Base-by-base conservation (phyloP, 2,888 invertebrate species). In the Drosophila demipolita region DNA sequence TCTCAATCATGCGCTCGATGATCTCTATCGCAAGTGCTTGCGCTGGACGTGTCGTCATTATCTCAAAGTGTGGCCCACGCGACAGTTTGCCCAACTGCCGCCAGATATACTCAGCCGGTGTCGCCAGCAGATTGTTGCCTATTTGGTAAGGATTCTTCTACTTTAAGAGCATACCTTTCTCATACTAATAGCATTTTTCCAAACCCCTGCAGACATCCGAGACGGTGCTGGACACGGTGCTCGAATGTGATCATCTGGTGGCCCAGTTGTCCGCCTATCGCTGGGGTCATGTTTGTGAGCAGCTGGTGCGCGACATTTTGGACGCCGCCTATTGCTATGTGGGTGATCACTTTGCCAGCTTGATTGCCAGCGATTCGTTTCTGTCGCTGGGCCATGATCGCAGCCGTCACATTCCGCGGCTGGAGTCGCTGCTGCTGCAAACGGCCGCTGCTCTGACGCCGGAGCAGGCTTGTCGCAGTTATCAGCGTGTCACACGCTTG, bases 31-130 rank as follows among this genome's bases (percentile, higher is more conserved):
- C 75, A 97, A 97, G 92, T 97, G 97, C 90, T 94, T 98, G 58
- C 95, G 96, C 75, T 98, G 98, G 98, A 96, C 97, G 50, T 97
- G 97, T 32, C 96, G 96, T 75, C 95, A 98, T 92, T 98, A 98
- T 92, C 95, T 96, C 9, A 95, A 96, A 88, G 96, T 99, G 57
- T 98, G 99, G 98, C 97, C 98, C 0, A 97, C 97, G 3, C 96
- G 98, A 87, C 96, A 96, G 4, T 99, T 99, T 93, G 97, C 98
- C 0, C 95, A 96, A 52, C 93, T 99, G 67, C 97, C 98, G 0
- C 95, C 96, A 40, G 97, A 98, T 89, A 94, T 98, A 7, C 94
- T 97, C 78, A 96, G 97, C 58, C 96, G 97, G 90, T 98, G 97
- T 92, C 96, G 96, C 80, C 96, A 96, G 90, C 97, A 97, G 89